Conservation (phyloP, 2,888 invertebrate genomes). For the Arctia plantaginis region DNA sequence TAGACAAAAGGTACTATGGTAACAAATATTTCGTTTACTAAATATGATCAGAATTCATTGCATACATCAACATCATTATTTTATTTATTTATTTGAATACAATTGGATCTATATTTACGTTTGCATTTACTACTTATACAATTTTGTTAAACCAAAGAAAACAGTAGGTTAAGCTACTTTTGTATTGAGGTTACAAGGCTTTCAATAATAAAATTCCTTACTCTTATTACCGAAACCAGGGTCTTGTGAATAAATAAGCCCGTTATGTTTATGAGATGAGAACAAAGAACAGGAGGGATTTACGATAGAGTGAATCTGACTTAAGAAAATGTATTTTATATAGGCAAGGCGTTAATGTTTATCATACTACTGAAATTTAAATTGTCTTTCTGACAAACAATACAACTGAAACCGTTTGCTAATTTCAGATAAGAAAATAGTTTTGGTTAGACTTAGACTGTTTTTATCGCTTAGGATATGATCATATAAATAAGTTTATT, state of each 20-base stretch:
- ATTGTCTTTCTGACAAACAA: neutral
- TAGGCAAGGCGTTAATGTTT: neutral
- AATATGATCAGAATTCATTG: neutral
- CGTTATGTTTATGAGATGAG: neutral
- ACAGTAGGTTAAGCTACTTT: neutral
- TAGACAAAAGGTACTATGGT: neutral
- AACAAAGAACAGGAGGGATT: neutral
- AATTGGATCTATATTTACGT: too few species aligned
- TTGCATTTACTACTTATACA: neutral
- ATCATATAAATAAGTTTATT: too few species aligned
- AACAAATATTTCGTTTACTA: neutral
- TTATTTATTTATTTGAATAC: too few species aligned
- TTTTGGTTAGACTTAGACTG: too few species aligned
- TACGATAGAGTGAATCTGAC: constrained; percentile 3
- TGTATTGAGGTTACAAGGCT: neutral
- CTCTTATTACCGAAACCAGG: neutral
- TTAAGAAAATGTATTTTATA: neutral
- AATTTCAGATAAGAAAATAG: too few species aligned
- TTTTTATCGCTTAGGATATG: too few species aligned
- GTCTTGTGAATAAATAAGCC: neutral
- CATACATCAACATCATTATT: too few species aligned
- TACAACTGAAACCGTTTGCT: neutral
- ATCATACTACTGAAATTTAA: neutral
- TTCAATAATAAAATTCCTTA: neutral
- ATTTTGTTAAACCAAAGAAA: neutral